Conservation (phyloP, 1,140 invertebrate species). For the Fopius arisanus region DNA sequence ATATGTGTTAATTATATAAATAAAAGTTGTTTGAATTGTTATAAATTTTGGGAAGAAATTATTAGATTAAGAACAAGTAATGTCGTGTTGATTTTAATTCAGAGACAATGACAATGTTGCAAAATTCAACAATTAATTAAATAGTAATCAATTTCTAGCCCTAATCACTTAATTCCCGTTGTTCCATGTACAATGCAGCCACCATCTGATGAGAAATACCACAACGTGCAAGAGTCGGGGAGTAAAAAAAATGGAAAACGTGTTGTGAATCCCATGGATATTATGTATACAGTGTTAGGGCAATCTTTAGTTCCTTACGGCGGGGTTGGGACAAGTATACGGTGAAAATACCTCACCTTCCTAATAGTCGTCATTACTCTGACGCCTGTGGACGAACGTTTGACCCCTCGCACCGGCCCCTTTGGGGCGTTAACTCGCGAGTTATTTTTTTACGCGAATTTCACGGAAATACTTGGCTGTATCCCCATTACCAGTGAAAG, state of each 20-base stretch:
- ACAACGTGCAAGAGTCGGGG: not conserved
- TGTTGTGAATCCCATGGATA: slow-evolving; percentile 12
- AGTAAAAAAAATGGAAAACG: slow-evolving; percentile 8
- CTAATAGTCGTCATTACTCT: slow-evolving; percentile 48
- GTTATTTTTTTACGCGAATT: not conserved
- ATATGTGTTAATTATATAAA: too few species aligned
- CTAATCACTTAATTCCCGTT: not conserved
- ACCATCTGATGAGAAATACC: slow-evolving; percentile 8
- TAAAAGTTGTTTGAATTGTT: too few species aligned
- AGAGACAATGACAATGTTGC: too few species aligned
- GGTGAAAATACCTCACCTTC: slow-evolving; percentile 29
- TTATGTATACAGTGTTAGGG: slow-evolving; percentile 20
- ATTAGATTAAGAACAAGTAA: too few species aligned
- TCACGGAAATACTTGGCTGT: not conserved
- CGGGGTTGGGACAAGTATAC: slow-evolving; percentile 14
- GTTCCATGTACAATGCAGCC: not conserved
- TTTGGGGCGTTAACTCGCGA: slow-evolving; percentile 19
- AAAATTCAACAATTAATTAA: too few species aligned
- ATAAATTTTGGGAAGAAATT: too few species aligned
- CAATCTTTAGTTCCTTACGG: slow-evolving; percentile 20
- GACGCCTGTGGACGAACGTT: slow-evolving; percentile 37
- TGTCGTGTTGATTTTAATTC: too few species aligned
- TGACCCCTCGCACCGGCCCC: slow-evolving; percentile 34
- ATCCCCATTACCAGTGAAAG: not conserved
- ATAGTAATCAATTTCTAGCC: too few species aligned